These are phyloP conservation scores for Drosophila buzzatii DNA, from an alignment of 2,888 invertebrate species.

Conservation along the genomic window DNA sequence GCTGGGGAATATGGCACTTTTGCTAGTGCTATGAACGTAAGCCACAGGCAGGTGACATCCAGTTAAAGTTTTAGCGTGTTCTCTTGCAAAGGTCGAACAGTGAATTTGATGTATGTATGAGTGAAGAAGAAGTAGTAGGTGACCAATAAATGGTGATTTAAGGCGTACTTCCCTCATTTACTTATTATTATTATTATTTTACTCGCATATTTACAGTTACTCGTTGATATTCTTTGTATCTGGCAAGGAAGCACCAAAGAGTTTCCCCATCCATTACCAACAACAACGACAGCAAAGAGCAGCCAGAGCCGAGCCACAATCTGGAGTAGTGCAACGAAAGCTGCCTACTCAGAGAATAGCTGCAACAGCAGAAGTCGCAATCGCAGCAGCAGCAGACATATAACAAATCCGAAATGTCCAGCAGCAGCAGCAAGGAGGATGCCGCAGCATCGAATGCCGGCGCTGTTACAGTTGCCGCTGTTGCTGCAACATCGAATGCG, in stretches of 20 bases:
- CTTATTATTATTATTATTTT: constrained; percentile 6
- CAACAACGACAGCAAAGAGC: constrained; percentile 27
- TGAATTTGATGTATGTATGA: constrained; percentile 15
- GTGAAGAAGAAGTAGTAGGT: constrained; percentile 2
- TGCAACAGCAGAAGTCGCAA: constrained; percentile 25
- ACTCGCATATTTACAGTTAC: constrained; percentile 34
- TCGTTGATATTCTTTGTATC: constrained; percentile 47
- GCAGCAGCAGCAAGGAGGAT: constrained; percentile 83
- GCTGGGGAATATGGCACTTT: constrained; percentile 31
- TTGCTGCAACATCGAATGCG: constrained; percentile 29
- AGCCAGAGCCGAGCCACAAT: constrained; percentile 49
- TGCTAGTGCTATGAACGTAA: constrained; percentile 38
- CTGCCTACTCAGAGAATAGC: constrained; percentile 66
- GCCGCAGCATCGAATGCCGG: constrained; percentile 63
- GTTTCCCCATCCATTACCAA: constrained; percentile 69
- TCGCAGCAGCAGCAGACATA: background rate
- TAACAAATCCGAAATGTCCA: constrained; percentile 76
- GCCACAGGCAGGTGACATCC: constrained; percentile 28
- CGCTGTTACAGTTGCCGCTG: constrained; percentile 85
- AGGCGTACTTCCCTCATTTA: constrained; percentile 6
- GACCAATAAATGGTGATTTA: constrained; percentile 8
- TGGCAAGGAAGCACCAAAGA: constrained; percentile 82
- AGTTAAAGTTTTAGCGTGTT: background rate
- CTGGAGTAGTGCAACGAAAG: constrained; percentile 57
- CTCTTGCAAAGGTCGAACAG: constrained; percentile 45